Conservation (phyloP, 2,113 vertebrate species). For the Apaloderma vittatum region DNA sequence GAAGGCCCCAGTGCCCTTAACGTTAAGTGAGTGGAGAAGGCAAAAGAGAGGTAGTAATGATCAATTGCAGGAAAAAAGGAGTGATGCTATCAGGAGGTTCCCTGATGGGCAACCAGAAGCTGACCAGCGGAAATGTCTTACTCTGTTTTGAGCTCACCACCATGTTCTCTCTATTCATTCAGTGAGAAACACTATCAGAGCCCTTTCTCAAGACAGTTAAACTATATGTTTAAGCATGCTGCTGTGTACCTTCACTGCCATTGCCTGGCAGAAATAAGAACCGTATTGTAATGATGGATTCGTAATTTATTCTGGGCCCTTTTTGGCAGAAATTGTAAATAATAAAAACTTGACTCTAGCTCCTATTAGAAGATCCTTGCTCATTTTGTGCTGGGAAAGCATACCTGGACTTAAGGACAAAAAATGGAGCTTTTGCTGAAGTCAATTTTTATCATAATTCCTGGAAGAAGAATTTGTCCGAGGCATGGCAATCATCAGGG, state of each 20-base stretch:
- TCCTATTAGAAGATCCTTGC: not conserved
- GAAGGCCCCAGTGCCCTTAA: not conserved
- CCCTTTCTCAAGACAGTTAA: not conserved
- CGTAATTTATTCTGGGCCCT: not conserved
- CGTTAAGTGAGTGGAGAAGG: not conserved
- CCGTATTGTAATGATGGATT: not conserved
- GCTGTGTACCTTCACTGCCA: not conserved
- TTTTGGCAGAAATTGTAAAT: not conserved
- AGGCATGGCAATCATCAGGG: not conserved
- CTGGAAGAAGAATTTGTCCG: conserved; percentile 2
- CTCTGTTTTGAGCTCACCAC: not conserved
- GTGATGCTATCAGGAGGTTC: not conserved
- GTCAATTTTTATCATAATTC: not conserved
- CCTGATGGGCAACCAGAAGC: not conserved
- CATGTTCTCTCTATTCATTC: rapidly evolving
- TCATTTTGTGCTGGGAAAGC: not conserved
- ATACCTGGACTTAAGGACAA: not conserved
- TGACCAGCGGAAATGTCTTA: not conserved
- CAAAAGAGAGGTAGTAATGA: not conserved
- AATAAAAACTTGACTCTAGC: not conserved
- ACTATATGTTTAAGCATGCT: not conserved
- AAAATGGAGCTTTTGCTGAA: not conserved
- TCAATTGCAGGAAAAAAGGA: not conserved
- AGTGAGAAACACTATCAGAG: not conserved
- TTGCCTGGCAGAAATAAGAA: not conserved